Percentiles rank a stretch among this genome's conserved stretches.
These are phyloP conservation scores for Progne subis DNA, from an alignment of 2,113 vertebrate genomes.

Conservation along the genomic window DNA sequence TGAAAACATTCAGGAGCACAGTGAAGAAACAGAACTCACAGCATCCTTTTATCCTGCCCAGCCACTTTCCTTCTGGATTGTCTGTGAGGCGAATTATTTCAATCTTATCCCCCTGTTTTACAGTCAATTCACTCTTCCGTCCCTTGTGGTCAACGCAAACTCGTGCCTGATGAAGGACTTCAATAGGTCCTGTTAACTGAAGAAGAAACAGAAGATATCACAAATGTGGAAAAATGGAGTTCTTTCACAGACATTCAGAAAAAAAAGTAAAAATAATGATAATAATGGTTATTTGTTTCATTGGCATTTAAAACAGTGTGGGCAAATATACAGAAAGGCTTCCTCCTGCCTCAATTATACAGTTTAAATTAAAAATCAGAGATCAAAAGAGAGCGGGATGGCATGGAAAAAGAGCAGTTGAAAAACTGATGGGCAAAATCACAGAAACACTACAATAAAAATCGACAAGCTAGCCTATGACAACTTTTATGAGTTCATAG, in stretches of 20 bases:
- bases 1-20: not conserved
- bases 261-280: not conserved
- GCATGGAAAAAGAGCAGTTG: not conserved
- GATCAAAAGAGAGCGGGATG: not conserved
- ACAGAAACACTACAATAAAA: not conserved
- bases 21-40: conserved; percentile 76
- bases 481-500: not conserved
- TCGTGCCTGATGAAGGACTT: conserved; percentile 84
- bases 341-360: not conserved
- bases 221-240: not conserved
- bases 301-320: not conserved
- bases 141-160: conserved; percentile 81
- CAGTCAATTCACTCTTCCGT: conserved; percentile 83
- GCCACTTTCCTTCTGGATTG: conserved; percentile 93
- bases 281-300: not conserved
- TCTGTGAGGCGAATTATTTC: conserved; percentile 90
- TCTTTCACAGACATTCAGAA: not conserved
- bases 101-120: conserved; percentile 86
- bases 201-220: not conserved
- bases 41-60: conserved; percentile 83
- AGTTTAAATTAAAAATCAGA: not conserved
- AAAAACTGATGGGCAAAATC: not conserved
- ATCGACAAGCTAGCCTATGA: not conserved
- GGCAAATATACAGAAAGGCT: not conserved
- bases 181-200: conserved; percentile 81